Base-by-base conservation (phyloP, 2,797 vertebrate genomes). In the Neoniphon sammara region DNA sequence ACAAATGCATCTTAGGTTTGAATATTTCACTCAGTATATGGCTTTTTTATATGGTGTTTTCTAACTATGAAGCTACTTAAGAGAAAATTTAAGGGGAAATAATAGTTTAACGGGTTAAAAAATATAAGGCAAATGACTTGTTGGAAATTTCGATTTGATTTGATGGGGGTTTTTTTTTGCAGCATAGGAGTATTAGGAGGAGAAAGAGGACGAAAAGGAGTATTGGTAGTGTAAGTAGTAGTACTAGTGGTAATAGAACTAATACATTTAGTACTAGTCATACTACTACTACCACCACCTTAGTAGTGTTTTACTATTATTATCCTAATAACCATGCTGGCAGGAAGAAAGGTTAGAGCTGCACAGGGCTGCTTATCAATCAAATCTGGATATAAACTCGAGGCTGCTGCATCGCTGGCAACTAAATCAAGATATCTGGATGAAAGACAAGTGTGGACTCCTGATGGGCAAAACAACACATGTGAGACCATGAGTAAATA, bases 401-500 rank as follows among this genome's bases (percentile, higher is more conserved):
- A 80, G 54, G 83, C 60, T 78, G 21, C 36, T 27, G 59, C 56
- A 54, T 49, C 11, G 57, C 80, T 85, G 67, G 67, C 65, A 79
- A 73, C 72, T 60, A 78, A 81, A 84, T 76, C 50, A 75, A 82
- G 66, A 56, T 61, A 57, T 80, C 71, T 53, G 73, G 46, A 71
- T 69, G 17, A 47, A 70, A 65, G 75, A 80, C 60, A 61, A 14
- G 68, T 80, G 58, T 4, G 47, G 44, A 66, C 27, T 70, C 80
- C 82, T 68, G 75, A 60, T 65, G 74, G 80, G 75, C 20, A 2
- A 20, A 67, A 72, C 76, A 77, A 66, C 80, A 85, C 67, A 59
- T 65, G 52, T 15, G 18, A 59, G 72, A 65, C 79, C 55, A 34
- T 39, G 30, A 61, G 81, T 85, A 82, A 86, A 89, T 65, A 84